These are phyloP conservation scores for Strigamia crassipes DNA, from an alignment of 2,888 invertebrate genomes.

Conservation along the genomic window DNA sequence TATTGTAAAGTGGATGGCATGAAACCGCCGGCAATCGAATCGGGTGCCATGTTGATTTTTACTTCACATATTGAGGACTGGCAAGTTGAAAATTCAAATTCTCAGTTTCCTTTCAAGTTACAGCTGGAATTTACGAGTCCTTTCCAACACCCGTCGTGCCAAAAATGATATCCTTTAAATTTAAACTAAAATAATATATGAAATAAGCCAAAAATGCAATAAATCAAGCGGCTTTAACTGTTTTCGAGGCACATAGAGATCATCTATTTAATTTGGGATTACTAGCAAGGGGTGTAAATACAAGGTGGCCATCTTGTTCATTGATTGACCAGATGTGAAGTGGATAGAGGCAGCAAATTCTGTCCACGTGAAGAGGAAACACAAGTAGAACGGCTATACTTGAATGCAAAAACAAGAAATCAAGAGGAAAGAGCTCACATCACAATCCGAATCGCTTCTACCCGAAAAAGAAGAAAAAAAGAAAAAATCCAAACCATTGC, in stretches of 20 bases:
- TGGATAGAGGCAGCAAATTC: slow-evolving; percentile 2
- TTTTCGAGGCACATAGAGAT: background rate
- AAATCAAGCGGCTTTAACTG: background rate
- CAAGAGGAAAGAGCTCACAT: background rate
- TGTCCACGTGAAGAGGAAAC: background rate
- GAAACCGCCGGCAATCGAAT: too few relatives aligned
- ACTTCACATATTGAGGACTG: too few relatives aligned
- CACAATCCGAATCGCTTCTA: background rate
- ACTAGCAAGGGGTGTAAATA: background rate
- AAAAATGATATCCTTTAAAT: background rate
- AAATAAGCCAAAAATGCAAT: background rate
- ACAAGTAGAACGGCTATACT: slow-evolving; percentile 1
- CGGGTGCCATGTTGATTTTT: too few relatives aligned
- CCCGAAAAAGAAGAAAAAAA: too few relatives aligned
- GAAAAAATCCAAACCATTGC: background rate
- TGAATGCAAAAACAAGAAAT: slow-evolving; percentile 6
- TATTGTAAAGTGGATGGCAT: too few relatives aligned
- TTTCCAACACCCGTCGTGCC: too few relatives aligned
- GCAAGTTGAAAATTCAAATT: too few relatives aligned
- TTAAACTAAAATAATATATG: too few relatives aligned
- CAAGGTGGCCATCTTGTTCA: slow-evolving; percentile 10
- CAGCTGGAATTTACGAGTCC: too few relatives aligned
- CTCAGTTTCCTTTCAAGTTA: too few relatives aligned
- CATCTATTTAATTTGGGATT: slow-evolving; percentile 2
- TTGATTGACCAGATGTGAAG: slow-evolving; percentile 10